Evolutionary conservation across 2,888 invertebrate species (phyloP), one percentile per base, ranked within the genome.

Genomic region (Andricus quercusramuli): DNA sequence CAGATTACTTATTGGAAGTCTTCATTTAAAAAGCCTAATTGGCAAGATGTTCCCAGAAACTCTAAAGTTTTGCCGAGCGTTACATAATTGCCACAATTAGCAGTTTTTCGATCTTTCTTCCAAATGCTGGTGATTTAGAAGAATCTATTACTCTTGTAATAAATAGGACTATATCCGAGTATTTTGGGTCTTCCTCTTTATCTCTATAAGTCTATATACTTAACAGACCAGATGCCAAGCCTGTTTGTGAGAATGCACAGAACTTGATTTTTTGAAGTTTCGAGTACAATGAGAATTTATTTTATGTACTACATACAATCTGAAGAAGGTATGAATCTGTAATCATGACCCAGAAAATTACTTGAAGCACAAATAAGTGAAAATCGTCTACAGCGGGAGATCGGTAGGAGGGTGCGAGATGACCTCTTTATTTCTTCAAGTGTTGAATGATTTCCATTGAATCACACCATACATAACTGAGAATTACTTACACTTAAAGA

Each of bases 281-380:
- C 29, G 22, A 62, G 62, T 62, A 62, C 25, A 25, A 62, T 29
- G 62, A 47, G 13, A 70, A 70, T 70, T 51, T 51, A 70, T 70
- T 70, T 29, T 51, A 70, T 70, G 51, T 22, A 29, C 29, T 68
- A 25, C 44, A 44, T 68, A 44, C 44, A 47, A 41, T 41, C 67
- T n/a, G 37, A 44, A 68, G 68, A 68, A 68, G 44, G 25, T 44
- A 68, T 68, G 68, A 68, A 68, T 68, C 47, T 68, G 68, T 29
- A 51, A 70, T 70, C 51, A 70, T 70, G 70, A 70, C 51, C 70
- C 51, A 70, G 70, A 70, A 70, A 51, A 70, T 51, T 51, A 70
- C 70, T 70, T 47, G 70, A 70, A 70, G 51, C 70, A 70, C 29
- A 51, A 70, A 70, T 70, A 70, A 70, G 70, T 70, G 70, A 70